A percentile compares a stretch with the other conserved stretches of the same genome.
Conservation (phyloP, 2,797 vertebrate species). For the Catostomus latipinnis region DNA sequence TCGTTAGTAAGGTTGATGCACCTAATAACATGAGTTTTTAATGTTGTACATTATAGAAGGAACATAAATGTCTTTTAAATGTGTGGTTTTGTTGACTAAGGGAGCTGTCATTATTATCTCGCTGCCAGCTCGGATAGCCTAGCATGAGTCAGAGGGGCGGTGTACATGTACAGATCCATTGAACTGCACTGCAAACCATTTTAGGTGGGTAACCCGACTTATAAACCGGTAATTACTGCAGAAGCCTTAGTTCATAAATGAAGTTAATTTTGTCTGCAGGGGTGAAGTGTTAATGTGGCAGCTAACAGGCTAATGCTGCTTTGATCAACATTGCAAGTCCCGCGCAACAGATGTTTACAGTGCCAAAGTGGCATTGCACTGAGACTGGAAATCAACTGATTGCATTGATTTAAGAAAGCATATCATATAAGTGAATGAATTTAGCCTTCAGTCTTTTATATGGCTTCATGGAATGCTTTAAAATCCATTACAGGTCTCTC, state of each 20-base stretch:
- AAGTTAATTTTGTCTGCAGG: neutral
- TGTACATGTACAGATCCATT: slow-evolving; percentile 9
- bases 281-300: neutral
- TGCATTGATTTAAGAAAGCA: neutral
- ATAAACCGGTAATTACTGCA: neutral
- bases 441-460: neutral
- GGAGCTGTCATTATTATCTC: neutral
- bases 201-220: slow-evolving; percentile 27
- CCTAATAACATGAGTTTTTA: neutral
- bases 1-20: too few species aligned
- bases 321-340: slow-evolving; percentile 7
- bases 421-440: neutral
- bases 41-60: neutral
- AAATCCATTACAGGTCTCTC: too few species aligned
- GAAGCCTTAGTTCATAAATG: neutral
- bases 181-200: slow-evolving; percentile 8
- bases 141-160: slow-evolving; percentile 43
- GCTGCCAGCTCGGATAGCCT: slow-evolving; percentile 31
- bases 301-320: neutral
- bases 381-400: neutral
- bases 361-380: slow-evolving; percentile 37
- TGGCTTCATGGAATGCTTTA: too few species aligned
- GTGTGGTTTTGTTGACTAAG: slow-evolving; percentile 10
- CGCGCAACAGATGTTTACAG: slow-evolving; percentile 26
- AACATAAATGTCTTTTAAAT: neutral